Conservation (phyloP, 2,888 invertebrate species). For the Leucophenga maculata region DNA sequence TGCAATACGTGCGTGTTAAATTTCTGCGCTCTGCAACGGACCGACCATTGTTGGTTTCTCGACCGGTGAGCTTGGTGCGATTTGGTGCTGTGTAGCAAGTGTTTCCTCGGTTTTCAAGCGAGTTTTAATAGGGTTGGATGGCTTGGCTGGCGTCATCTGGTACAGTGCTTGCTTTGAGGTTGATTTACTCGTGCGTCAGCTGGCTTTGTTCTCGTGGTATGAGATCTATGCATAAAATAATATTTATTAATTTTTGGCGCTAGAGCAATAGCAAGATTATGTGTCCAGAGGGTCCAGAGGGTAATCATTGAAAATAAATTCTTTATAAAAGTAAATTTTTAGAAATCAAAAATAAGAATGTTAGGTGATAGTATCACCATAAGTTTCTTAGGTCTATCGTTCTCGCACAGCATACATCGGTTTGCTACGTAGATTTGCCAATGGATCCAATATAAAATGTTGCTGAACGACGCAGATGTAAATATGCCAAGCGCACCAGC, state of each 20-base stretch:
- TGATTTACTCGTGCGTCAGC: slow-evolving; percentile 44
- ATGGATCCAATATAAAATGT: too few species aligned
- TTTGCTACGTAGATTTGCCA: too few species aligned
- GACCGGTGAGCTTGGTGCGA: slow-evolving; percentile 42
- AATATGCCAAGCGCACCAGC: too few species aligned
- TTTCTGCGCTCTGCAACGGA: slow-evolving; percentile 58
- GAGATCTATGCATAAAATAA: neutral
- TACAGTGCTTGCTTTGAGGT: slow-evolving; percentile 46
- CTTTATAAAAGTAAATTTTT: too few species aligned
- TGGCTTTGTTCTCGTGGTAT: slow-evolving; percentile 42
- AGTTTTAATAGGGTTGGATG: slow-evolving; percentile 53
- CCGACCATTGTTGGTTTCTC: slow-evolving; percentile 68
- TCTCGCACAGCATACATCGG: too few species aligned
- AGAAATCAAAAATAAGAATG: too few species aligned
- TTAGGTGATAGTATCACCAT: too few species aligned
- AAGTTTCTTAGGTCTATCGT: too few species aligned
- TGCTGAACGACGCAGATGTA: too few species aligned
- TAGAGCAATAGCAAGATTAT: neutral
- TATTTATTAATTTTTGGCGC: neutral
- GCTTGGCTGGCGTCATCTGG: slow-evolving; percentile 41
- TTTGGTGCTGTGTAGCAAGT: slow-evolving; percentile 50
- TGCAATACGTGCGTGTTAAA: slow-evolving; percentile 54
- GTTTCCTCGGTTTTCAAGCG: slow-evolving; percentile 30
- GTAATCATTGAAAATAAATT: too few species aligned
- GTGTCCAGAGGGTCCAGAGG: too few species aligned